A percentile compares a stretch with the other conserved stretches of the same genome.
These are phyloP conservation scores for Drosophila antonietae DNA, from an alignment of 2,888 invertebrate genomes.

Conservation along the genomic window DNA sequence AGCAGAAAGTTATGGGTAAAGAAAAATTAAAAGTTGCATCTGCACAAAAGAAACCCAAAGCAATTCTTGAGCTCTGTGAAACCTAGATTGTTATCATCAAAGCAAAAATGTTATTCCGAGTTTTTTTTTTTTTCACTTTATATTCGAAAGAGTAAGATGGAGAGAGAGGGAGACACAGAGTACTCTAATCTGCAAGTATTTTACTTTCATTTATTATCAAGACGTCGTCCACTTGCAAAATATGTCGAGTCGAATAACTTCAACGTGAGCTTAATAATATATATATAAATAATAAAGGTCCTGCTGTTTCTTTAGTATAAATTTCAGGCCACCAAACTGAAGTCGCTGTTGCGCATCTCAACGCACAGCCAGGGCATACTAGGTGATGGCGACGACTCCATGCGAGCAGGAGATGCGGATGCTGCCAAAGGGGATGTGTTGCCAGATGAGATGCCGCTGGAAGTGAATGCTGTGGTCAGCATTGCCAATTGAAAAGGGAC, in stretches of 20 bases:
- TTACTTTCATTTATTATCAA: too few species aligned
- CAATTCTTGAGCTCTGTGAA: too few species aligned
- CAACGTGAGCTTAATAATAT: too few species aligned
- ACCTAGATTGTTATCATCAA: background rate
- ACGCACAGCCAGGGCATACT: constrained; percentile 70
- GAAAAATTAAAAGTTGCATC: background rate
- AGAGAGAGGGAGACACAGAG: background rate
- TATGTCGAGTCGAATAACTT: too few species aligned
- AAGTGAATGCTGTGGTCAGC: constrained; percentile 81
- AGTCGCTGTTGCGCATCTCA: constrained; percentile 82
- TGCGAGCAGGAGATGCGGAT: constrained; percentile 8
- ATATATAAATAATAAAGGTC: too few species aligned
- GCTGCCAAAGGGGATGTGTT: background rate
- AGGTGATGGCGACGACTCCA: constrained; percentile 21
- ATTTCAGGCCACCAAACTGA: constrained; percentile 83
- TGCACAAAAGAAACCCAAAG: too few species aligned
- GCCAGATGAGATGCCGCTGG: constrained; percentile 72
- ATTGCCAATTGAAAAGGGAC: background rate
- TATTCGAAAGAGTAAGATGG: background rate
- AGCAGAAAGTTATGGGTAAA: background rate
- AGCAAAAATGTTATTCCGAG: background rate
- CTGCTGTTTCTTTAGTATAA: constrained; percentile 71
- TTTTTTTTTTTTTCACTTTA: too few species aligned
- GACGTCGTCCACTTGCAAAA: too few species aligned
- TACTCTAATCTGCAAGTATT: too few species aligned